Percentiles rank a stretch among this genome's conserved stretches.
phyloP scores from a whole-genome alignment of 2,113 vertebrate species.

The Hippocampus mohnikei region DNA sequence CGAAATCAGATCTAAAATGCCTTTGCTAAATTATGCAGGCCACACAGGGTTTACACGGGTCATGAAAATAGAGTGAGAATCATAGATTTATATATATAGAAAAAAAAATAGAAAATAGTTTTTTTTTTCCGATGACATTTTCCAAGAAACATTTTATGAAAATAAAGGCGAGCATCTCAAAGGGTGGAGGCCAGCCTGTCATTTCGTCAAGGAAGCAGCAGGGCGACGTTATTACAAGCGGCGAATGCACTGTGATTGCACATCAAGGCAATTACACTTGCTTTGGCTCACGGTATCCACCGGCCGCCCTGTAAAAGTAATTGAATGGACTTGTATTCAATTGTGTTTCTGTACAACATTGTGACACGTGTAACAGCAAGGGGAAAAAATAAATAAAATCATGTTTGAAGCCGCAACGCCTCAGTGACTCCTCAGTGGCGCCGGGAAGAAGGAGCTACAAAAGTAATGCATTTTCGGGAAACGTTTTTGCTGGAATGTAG shows the following conservation, averaged over 20 bases:
- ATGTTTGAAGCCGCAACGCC: background rate
- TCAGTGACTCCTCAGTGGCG: background rate
- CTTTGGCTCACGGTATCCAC: background rate
- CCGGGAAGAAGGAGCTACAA: background rate
- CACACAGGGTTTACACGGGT: no score
- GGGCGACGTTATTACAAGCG: conserved; percentile 36
- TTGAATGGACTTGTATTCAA: background rate
- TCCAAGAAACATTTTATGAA: background rate
- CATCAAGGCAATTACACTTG: conserved; percentile 15
- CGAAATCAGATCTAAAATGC: no score
- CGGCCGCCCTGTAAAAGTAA: background rate
- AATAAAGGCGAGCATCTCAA: conserved; percentile 34
- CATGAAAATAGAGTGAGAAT: no score
- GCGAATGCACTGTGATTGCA: conserved; percentile 32
- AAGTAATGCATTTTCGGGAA: background rate
- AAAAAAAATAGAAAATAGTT: no score
- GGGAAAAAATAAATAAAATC: background rate
- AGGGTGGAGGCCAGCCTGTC: conserved; percentile 32
- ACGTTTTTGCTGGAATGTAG: background rate
- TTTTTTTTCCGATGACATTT: background rate
- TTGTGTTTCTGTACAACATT: background rate
- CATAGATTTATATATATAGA: no score
- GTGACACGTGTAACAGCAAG: background rate
- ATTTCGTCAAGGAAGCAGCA: conserved; percentile 40
- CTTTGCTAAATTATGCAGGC: no score